Evolutionary conservation across 1,140 invertebrate genomes (phyloP), one percentile per base, ranked within the genome.

Genomic region (Myzus persicae): DNA sequence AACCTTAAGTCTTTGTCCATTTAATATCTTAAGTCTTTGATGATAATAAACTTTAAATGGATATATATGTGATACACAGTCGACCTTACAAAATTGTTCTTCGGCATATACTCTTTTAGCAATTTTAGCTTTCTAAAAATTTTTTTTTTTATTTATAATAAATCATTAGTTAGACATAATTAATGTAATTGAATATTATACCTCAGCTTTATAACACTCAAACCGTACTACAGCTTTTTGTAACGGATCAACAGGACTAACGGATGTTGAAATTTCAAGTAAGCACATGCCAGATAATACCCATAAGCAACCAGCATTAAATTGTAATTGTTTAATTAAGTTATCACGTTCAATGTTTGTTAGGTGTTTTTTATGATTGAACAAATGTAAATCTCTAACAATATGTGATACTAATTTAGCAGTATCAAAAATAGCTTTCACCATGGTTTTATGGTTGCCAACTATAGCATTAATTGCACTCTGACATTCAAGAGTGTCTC

Each of bases 231-330:
- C 38, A 31, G 40, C 22, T 93, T 93, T 93, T 93, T 93, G 91
- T 42, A 93, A 31, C 18, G 91, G 91, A 93, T 93, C 91, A 31
- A 93, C 81, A 26, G 81, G 11, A 42, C 91, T 42, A 26, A 93
- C 26, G 42, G 81, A 36, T 42, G 46, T 85, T 38, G 84, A 85
- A 42, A 93, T 36, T 59, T 93, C 81, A 48, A 93, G 46, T 54
- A 93, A 85, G 20, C 81, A 93, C 91, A 93, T 93, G 8, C 91
- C 91, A 31, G 24, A 85, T 14, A 93, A 36, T 85, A 93, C 46
- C 91, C 91, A 93, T 51, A 93, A 93, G 14, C 38, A 82, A 20
- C 91, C 91, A 40, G 81, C 20, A 54, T 82, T 93, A 85, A 48
- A 93, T 54, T 84, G 46, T 51, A 93, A 44, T 54, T 93, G 81